Percentiles rank a stretch among this genome's conserved stretches.
Evolutionary conservation across 2,113 vertebrate species (phyloP).

Genomic region (Clarias magur): DNA sequence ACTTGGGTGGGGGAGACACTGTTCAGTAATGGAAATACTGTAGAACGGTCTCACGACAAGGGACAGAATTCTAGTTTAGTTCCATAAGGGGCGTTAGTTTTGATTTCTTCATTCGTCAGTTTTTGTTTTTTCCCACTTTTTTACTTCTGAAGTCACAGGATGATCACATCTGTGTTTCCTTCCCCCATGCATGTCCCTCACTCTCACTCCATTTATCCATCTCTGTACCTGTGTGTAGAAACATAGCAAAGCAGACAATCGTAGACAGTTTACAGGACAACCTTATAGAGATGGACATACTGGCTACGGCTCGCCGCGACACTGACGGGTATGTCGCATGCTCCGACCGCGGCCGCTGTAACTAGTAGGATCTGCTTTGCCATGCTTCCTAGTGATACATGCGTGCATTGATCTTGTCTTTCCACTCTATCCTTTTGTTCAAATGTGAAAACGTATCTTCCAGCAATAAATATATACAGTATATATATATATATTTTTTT

Average conservation of each 20-base stretch:
- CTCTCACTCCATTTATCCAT: conserved; percentile 80
- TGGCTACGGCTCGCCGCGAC: conserved; percentile 91
- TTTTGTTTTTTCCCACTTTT: conserved; percentile 44
- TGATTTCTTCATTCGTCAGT: conserved; percentile 53
- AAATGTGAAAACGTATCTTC: conserved; percentile 3
- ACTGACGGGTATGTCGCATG: conserved; percentile 93
- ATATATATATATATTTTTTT: not conserved
- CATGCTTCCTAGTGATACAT: conserved; percentile 44
- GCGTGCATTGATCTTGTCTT: conserved; percentile 41
- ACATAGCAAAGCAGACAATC: conserved; percentile 99
- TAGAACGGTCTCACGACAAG: not conserved
- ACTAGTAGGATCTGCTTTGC: conserved; percentile 64
- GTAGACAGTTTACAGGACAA: conserved; percentile 99
- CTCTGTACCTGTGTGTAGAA: conserved; percentile 98
- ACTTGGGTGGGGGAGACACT: conserved; percentile 39
- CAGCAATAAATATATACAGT: conserved; percentile 6
- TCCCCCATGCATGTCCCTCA: conserved; percentile 90
- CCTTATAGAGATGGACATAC: conserved; percentile 99
- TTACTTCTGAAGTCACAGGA: conserved; percentile 42
- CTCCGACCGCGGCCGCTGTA: conserved; percentile 56
- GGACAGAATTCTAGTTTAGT: conserved; percentile 57
- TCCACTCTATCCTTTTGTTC: conserved; percentile 41
- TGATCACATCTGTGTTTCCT: conserved; percentile 47
- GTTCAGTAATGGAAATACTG: conserved; percentile 43
- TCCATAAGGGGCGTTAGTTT: conserved; percentile 71